Percentiles rank a stretch among this genome's conserved stretches.
Evolutionary conservation across 2,888 invertebrate genomes (phyloP).

Genomic region (Leptinotarsa juncta): DNA sequence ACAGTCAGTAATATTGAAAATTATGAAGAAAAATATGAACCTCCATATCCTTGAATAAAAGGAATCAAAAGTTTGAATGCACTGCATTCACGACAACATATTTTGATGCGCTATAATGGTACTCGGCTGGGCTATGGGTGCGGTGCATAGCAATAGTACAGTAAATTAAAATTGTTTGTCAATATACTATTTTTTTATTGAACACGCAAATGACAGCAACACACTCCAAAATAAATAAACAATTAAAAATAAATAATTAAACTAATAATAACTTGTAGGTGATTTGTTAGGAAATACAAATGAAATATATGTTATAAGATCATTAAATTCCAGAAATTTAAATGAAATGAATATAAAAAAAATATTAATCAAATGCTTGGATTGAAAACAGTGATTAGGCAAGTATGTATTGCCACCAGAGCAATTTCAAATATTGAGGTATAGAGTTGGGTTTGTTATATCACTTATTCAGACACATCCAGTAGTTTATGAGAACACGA

Average conservation of each 20-base stretch:
- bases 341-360: background rate
- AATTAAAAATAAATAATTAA: background rate
- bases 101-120: too few species aligned
- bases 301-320: background rate
- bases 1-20: too few species aligned
- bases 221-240: background rate
- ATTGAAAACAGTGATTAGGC: background rate
- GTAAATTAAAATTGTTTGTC: background rate
- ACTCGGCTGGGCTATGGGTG: background rate
- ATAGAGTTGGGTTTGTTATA: background rate
- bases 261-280: background rate
- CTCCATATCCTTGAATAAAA: too few species aligned
- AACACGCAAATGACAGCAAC: background rate
- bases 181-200: background rate
- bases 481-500: background rate
- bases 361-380: background rate
- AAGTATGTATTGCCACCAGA: background rate
- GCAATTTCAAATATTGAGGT: too few species aligned
- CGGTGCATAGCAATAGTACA: background rate
- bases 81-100: too few species aligned
- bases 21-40: too few species aligned
- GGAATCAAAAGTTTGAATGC: too few species aligned
- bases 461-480: background rate
- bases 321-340: background rate
- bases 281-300: background rate